Evolutionary conservation across 2,797 vertebrate species (phyloP), one percentile per base, ranked within the genome.

Genomic region (Thripadectes ignobilis): DNA sequence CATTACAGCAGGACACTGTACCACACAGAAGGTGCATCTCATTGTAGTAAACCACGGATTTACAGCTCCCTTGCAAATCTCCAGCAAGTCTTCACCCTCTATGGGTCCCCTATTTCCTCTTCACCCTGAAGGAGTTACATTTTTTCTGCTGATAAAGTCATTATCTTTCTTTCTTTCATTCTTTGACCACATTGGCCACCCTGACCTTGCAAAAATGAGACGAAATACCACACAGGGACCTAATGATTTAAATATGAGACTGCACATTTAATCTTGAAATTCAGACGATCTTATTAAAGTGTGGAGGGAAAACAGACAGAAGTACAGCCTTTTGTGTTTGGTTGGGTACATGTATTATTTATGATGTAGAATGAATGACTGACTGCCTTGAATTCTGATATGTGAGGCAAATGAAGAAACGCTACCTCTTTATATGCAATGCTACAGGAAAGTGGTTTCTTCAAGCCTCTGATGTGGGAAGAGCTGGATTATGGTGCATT

Each of bases 231-330:
- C 84, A 90, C 46, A 39, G 77, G 92, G 94, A 81, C 45, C 58
- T 81, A 75, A 96, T 94, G 87, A 96, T 80, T 93, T 94, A 96
- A 95, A 96, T 87, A 95, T 77, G 86, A 93, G 89, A 83, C 72
- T 85, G 59, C 68, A 80, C 71, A 92, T 96, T 97, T 92, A 66
- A 88, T 94, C 91, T 85, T 92, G 72, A 89, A 93, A 89, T 89
- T 95, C 75, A 92, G 83, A 96, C 4, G 62, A 78, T 88, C 84
- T 89, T 93, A 81, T 96, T 94, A 86, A 92, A 82, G 51, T 86
- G 92, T 69, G 67, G 59, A 82, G n/a, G 48, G 46, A 76, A 93
- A 93, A 82, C 65, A 92, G 94, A 45, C 57, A 85, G 80, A 93
- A 93, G 75, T 76, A 91, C 10, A 68, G 55, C 51, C 76, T 95